Percentiles rank a stretch among this genome's conserved stretches.
phyloP scores from a whole-genome alignment of 2,113 vertebrate species.

The Macroglossus sobrinus region DNA sequence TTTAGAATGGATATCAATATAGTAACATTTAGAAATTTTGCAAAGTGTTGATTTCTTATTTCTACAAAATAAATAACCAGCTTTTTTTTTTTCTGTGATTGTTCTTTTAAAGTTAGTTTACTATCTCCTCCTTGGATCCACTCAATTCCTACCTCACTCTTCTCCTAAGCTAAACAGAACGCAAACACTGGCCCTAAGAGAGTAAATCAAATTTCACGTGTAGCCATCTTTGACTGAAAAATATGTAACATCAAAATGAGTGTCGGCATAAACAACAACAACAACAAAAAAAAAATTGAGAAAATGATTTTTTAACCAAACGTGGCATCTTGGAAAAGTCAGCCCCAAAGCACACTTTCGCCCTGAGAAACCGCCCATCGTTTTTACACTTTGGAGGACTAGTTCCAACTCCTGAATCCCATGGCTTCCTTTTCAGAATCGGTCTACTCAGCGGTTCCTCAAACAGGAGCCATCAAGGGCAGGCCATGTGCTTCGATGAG shows the following conservation, averaged over 20 bases:
- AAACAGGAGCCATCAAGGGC: neutral
- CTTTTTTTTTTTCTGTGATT: rapidly evolving
- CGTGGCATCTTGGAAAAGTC: neutral
- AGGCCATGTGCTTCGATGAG: rapidly evolving
- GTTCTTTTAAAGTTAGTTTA: neutral
- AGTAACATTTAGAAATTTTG: neutral
- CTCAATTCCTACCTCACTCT: neutral
- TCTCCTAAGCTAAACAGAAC: neutral
- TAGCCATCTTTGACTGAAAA: neutral
- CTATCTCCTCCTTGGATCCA: neutral
- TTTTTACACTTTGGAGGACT: neutral
- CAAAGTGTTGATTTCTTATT: neutral
- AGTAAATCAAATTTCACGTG: neutral
- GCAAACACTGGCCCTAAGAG: neutral
- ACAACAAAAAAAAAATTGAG: neutral
- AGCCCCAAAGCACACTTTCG: neutral
- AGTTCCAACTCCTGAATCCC: neutral
- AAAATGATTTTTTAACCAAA: neutral
- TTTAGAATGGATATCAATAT: neutral
- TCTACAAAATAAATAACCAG: neutral
- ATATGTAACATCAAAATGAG: neutral
- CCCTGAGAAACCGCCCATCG: neutral
- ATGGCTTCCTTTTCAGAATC: neutral
- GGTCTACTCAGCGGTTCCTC: neutral
- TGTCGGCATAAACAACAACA: neutral